Conservation (phyloP, 37 sponge, comb jelly and placozoan genomes). For the Lycopodina hypogea region DNA sequence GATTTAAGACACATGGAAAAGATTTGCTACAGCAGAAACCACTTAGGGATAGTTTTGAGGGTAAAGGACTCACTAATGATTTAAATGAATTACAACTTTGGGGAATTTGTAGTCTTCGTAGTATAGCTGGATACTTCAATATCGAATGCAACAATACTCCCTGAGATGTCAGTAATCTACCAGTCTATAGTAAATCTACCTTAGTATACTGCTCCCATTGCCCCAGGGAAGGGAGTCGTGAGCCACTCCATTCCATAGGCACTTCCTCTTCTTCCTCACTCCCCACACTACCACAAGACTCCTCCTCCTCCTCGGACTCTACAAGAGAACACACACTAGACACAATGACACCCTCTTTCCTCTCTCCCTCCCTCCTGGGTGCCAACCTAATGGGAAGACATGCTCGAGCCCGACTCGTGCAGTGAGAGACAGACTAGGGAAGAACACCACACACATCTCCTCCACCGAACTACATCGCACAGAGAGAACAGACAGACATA, state of each 20-base stretch:
- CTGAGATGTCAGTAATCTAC: slow-evolving; percentile 65
- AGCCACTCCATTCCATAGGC: slow-evolving; percentile 30
- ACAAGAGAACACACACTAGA: neutral
- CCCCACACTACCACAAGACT: slow-evolving; percentile 13
- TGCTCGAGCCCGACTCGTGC: slow-evolving; percentile 9
- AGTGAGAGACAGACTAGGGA: slow-evolving; percentile 9
- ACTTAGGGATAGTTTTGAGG: too few relatives aligned
- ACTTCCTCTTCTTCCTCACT: slow-evolving; percentile 38
- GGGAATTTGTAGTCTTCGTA: too few relatives aligned
- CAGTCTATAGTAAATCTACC: slow-evolving; percentile 31
- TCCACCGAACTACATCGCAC: slow-evolving; percentile 11
- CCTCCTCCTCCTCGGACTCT: slow-evolving; percentile 15
- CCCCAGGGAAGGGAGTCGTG: slow-evolving; percentile 32
- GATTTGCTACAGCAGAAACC: too few relatives aligned
- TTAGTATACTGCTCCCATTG: slow-evolving; percentile 81
- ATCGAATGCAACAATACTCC: too few relatives aligned
- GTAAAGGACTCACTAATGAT: too few relatives aligned
- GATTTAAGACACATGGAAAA: too few relatives aligned
- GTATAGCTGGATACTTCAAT: too few relatives aligned
- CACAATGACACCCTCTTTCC: neutral
- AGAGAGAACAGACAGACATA: too few relatives aligned
- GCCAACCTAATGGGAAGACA: slow-evolving; percentile 50
- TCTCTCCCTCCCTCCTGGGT: neutral
- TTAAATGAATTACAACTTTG: too few relatives aligned
- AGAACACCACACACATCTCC: slow-evolving; percentile 24